phyloP scores from a whole-genome alignment of 2,888 invertebrate genomes.

The Girardia tigrina region DNA sequence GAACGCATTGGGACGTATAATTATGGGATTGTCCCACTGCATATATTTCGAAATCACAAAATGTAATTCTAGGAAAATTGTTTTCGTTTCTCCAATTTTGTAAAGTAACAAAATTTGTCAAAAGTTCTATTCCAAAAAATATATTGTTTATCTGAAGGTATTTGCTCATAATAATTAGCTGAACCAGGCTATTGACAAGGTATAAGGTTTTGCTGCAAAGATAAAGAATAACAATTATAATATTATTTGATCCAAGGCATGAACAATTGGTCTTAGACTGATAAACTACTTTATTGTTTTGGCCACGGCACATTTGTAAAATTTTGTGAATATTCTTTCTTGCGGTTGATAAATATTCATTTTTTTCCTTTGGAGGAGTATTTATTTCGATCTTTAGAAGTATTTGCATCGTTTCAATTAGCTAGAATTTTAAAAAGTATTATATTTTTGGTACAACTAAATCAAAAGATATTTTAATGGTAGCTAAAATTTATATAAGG shows the following conservation, averaged over 20 bases:
- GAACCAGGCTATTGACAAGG: background rate
- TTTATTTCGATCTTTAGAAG: background rate
- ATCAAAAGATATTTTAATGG: no score
- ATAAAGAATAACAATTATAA: background rate
- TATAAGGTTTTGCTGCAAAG: background rate
- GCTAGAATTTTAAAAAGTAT: background rate
- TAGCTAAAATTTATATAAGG: no score
- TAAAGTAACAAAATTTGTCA: background rate
- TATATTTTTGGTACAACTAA: no score
- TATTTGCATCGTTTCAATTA: background rate
- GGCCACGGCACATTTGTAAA: background rate
- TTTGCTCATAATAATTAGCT: background rate
- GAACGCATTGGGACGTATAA: background rate
- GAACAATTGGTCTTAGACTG: background rate
- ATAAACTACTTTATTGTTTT: background rate
- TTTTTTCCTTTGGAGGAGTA: background rate
- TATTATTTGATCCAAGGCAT: background rate
- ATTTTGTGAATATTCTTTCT: background rate
- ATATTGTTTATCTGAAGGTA: background rate
- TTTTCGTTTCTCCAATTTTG: background rate
- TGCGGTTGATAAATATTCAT: background rate
- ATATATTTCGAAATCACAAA: constrained; percentile 49
- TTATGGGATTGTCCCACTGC: constrained; percentile 42
- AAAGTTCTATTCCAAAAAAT: background rate
- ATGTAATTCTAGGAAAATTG: constrained; percentile 46